Percentiles rank a stretch among this genome's conserved stretches.
Conservation (phyloP, 1,140 invertebrate genomes). For the Andricus grossulariae region DNA sequence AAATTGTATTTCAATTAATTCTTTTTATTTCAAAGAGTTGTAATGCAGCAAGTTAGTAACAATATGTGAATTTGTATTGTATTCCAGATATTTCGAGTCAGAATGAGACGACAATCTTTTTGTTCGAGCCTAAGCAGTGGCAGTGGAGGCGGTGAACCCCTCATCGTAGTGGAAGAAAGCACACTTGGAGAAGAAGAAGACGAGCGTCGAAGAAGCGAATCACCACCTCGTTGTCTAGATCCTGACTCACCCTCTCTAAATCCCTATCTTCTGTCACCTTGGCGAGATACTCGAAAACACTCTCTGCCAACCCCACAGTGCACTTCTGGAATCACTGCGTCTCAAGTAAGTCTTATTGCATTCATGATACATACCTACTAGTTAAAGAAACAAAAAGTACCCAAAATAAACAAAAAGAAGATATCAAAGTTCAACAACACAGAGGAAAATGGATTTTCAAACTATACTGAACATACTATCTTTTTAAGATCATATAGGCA, state of each 20-base stretch:
- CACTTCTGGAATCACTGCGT: slow-evolving; percentile 88
- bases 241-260: slow-evolving; percentile 84
- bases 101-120: slow-evolving; percentile 71
- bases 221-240: slow-evolving; percentile 80
- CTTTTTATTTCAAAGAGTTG: too few species aligned
- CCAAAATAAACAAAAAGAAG: too few species aligned
- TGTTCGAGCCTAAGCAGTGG: slow-evolving; percentile 59
- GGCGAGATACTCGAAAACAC: slow-evolving; percentile 85
- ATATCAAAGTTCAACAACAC: too few species aligned
- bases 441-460: too few species aligned
- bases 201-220: slow-evolving; percentile 76
- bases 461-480: too few species aligned
- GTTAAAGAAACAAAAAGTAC: too few species aligned
- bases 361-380: not conserved
- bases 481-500: too few species aligned
- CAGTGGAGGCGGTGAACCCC: slow-evolving; percentile 77
- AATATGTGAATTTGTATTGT: not conserved
- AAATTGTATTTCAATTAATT: too few species aligned
- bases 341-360: slow-evolving; percentile 78
- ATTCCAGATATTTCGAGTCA: slow-evolving; percentile 28
- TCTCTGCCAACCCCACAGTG: slow-evolving; percentile 89
- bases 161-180: slow-evolving; percentile 88
- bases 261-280: slow-evolving; percentile 87
- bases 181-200: slow-evolving; percentile 80
- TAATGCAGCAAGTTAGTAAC: not conserved